Conservation (phyloP, 2,888 invertebrate species). For the Anthophora plumipes region DNA sequence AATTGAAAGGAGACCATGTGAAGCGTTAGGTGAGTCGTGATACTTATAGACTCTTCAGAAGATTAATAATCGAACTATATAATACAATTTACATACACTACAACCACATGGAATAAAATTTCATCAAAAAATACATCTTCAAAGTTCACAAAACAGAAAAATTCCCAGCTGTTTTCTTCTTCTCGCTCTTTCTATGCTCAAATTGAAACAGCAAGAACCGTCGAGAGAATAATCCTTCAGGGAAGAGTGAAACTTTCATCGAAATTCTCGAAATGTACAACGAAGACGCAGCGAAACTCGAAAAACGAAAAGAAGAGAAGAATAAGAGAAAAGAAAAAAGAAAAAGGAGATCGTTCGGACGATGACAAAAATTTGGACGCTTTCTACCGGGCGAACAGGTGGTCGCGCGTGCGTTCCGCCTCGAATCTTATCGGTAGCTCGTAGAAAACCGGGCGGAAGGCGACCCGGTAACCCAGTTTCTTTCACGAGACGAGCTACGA, state of each 20-base stretch:
- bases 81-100: too few relatives aligned
- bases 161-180: too few relatives aligned
- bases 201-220: background rate
- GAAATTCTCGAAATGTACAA: background rate
- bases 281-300: background rate
- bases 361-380: slow-evolving; percentile 78
- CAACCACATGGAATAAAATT: too few relatives aligned
- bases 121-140: too few relatives aligned
- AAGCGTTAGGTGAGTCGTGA: too few relatives aligned
- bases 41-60: too few relatives aligned
- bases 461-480: slow-evolving; percentile 72
- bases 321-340: background rate
- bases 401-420: slow-evolving; percentile 49
- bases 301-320: too few relatives aligned
- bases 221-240: background rate
- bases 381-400: slow-evolving; percentile 79
- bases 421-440: slow-evolving; percentile 68
- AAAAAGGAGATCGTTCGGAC: background rate
- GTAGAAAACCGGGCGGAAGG: slow-evolving; percentile 76
- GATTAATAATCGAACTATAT: too few relatives aligned
- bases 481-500: slow-evolving; percentile 65
- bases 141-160: too few relatives aligned
- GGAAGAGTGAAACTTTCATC: background rate
- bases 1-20: background rate
- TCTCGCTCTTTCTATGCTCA: too few relatives aligned